A percentile compares a stretch with the other conserved stretches of the same genome.
These are phyloP conservation scores for Cetonia aurata DNA, from an alignment of 2,888 invertebrate species.

Conservation along the genomic window DNA sequence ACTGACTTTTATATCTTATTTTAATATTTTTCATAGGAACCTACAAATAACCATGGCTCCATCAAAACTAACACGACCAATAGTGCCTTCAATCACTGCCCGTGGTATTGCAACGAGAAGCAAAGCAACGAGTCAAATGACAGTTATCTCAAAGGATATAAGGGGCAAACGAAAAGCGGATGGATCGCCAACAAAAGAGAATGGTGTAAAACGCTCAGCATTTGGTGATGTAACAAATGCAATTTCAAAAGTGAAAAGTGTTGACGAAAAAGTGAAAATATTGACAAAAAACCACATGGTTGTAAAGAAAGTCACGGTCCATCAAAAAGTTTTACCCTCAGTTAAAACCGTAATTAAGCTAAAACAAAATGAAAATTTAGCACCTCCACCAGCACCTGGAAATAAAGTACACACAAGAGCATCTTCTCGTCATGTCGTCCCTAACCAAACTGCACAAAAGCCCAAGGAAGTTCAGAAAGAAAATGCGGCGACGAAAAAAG, in stretches of 20 bases:
- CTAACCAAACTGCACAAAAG: constrained; percentile 62
- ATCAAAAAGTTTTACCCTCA: constrained; percentile 59
- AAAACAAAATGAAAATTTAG: constrained; percentile 64
- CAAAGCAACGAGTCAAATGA: constrained; percentile 50
- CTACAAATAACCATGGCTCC: constrained; percentile 71
- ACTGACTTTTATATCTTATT: not conserved
- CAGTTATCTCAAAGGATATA: constrained; percentile 63
- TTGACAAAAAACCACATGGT: constrained; percentile 61
- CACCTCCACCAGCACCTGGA: constrained; percentile 60
- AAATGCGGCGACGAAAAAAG: constrained; percentile 60
- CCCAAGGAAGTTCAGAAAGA: constrained; percentile 61
- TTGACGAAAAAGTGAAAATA: constrained; percentile 53
- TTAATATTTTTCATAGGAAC: not conserved
- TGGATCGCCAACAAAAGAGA: constrained; percentile 81
- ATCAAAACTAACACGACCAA: constrained; percentile 71
- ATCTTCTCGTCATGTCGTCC: constrained; percentile 54
- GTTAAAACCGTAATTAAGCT: constrained; percentile 63
- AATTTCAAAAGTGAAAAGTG: constrained; percentile 58
- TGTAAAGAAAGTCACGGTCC: constrained; percentile 68
- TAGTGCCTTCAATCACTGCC: constrained; percentile 62
- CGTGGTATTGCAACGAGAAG: constrained; percentile 75
- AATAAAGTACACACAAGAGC: constrained; percentile 61
- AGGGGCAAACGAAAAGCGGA: constrained; percentile 84
- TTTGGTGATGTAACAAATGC: constrained; percentile 90
- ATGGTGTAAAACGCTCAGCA: constrained; percentile 83